phyloP scores from a whole-genome alignment of 2,888 invertebrate genomes.

The Drosophila kambysellisi region DNA sequence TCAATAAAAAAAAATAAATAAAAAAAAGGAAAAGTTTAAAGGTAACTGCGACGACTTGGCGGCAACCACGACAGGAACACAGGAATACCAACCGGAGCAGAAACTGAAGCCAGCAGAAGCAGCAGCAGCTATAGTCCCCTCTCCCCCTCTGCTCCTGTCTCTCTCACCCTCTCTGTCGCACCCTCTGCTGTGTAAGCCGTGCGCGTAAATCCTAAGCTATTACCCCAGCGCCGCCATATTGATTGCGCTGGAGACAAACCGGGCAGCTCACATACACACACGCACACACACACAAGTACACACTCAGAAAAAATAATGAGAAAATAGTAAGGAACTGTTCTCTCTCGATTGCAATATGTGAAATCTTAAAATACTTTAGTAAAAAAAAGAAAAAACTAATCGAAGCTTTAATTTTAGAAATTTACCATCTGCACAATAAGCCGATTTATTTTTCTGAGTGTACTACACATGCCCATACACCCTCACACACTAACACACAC shows the following conservation, averaged over 20 bases:
- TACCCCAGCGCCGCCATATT: conserved; percentile 77
- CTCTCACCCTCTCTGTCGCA: background rate
- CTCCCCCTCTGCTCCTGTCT: background rate
- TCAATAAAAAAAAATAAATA: conserved; percentile 58
- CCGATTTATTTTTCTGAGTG: background rate
- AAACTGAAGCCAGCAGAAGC: conserved; percentile 10
- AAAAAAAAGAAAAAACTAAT: too few relatives aligned
- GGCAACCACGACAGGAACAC: conserved; percentile 48
- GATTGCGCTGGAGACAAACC: conserved; percentile 76
- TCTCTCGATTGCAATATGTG: background rate
- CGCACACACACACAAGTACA: conserved; percentile 17
- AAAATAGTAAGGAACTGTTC: background rate
- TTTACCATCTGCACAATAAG: background rate
- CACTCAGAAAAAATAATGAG: background rate
- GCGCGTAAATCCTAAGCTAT: conserved; percentile 79
- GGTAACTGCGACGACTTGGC: conserved; percentile 70
- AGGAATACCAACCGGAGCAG: conserved; percentile 17
- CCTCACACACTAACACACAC: conserved; percentile 6
- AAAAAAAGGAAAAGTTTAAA: conserved; percentile 63
- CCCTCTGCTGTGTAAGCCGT: conserved; percentile 50
- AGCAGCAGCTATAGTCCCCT: background rate
- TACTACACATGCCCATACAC: conserved; percentile 35
- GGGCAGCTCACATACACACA: conserved; percentile 45
- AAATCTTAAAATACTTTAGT: background rate
- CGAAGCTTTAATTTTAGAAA: background rate